phyloP scores from a whole-genome alignment of 1,140 invertebrate species.

The Teleopsis dalmanni region DNA sequence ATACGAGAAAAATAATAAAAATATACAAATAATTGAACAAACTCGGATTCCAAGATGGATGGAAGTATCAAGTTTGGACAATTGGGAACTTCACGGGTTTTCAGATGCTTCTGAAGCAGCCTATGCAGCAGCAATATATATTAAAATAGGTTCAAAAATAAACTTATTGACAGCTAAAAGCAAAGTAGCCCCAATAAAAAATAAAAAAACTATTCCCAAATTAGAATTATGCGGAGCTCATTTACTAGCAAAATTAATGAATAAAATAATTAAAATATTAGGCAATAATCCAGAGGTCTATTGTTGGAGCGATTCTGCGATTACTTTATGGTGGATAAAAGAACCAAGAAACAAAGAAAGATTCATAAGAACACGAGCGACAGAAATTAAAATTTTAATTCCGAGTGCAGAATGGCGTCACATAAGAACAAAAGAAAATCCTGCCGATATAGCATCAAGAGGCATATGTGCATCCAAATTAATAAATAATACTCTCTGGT shows the following conservation, averaged over 20 bases:
- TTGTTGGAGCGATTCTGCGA: neutral
- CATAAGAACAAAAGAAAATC: constrained; percentile 2
- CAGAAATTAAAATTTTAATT: neutral
- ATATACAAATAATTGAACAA: neutral
- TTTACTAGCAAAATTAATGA: neutral
- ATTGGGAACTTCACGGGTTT: constrained; percentile 7
- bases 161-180: constrained; percentile 27
- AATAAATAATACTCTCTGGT: neutral
- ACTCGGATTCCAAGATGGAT: constrained; percentile 5
- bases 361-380: neutral
- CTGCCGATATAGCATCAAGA: constrained; percentile 2
- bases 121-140: constrained; percentile 6
- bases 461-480: neutral
- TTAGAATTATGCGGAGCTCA: neutral
- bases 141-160: constrained; percentile 3
- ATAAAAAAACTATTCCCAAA: neutral
- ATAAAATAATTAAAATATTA: neutral
- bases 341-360: neutral
- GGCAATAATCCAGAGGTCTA: neutral
- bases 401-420: neutral
- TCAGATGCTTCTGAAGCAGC: constrained; percentile 8
- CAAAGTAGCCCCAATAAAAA: constrained; percentile 20
- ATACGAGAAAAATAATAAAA: constrained; percentile 18
- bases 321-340: neutral
- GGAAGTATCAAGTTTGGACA: neutral